phyloP scores from a whole-genome alignment of 2,797 vertebrate genomes.

The Sebastes vulpes region DNA sequence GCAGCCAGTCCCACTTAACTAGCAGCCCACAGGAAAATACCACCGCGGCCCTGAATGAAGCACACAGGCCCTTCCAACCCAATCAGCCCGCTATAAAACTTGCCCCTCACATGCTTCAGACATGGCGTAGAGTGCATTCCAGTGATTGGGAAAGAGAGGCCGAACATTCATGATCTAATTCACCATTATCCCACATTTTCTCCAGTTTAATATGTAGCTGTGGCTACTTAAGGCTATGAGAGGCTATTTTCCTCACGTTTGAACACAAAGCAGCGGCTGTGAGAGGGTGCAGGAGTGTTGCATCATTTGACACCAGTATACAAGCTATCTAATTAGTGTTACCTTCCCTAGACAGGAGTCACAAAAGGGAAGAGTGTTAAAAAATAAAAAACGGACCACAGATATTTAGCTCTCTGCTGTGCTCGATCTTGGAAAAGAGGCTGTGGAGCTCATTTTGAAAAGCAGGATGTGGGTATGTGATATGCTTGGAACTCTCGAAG shows the following conservation, averaged over 20 bases:
- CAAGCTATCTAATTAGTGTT: constrained; percentile 43
- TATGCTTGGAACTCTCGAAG: neutral
- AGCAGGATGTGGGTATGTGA: neutral
- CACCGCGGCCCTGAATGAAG: constrained; percentile 71
- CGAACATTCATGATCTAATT: constrained; percentile 44
- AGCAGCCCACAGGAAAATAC: constrained; percentile 84
- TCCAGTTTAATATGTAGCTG: constrained; percentile 32
- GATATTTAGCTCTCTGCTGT: neutral
- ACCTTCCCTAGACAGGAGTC: constrained; percentile 25
- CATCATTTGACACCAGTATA: constrained; percentile 48
- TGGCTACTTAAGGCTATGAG: constrained; percentile 9
- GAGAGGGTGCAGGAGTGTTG: constrained; percentile 6
- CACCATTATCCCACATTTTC: constrained; percentile 34
- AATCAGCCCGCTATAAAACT: constrained; percentile 81
- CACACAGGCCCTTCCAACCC: constrained; percentile 73
- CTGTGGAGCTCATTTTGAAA: neutral
- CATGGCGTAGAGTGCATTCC: constrained; percentile 46
- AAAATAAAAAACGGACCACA: constrained; percentile 6
- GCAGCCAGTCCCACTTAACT: constrained; percentile 92
- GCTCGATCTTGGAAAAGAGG: neutral
- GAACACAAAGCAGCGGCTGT: constrained; percentile 13
- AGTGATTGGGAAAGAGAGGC: constrained; percentile 37
- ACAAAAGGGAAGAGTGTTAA: constrained; percentile 8
- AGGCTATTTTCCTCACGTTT: constrained; percentile 7
- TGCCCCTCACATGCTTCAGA: constrained; percentile 70